These are phyloP conservation scores for Epizoanthus illoricatus DNA, from an alignment of 92 coral and sea anemone species.

Conservation along the genomic window DNA sequence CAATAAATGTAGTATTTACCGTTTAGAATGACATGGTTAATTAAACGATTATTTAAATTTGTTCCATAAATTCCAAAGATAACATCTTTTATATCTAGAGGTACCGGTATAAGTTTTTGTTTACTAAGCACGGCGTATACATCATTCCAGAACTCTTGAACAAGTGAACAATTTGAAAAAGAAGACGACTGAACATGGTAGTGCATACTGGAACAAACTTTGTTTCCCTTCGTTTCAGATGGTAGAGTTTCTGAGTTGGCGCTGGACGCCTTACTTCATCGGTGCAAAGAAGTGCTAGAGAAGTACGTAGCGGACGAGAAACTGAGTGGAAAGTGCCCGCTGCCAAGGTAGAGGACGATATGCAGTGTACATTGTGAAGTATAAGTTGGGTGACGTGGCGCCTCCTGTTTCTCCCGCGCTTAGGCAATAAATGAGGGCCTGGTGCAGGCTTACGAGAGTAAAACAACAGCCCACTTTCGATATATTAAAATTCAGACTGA, in stretches of 20 bases:
- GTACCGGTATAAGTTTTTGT: too few relatives aligned
- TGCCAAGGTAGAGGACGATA: constrained; percentile 72
- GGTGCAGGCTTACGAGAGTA: too few relatives aligned
- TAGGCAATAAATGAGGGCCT: not conserved
- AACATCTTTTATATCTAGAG: too few relatives aligned
- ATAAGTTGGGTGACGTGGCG: not conserved
- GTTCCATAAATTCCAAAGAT: too few relatives aligned
- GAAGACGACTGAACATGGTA: not conserved
- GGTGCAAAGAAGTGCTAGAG: constrained; percentile 90
- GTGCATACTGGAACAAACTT: too few relatives aligned
- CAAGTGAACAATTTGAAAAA: too few relatives aligned
- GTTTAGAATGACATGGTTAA: too few relatives aligned
- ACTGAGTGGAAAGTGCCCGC: constrained; percentile 96
- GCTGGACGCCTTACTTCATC: constrained; percentile 83
- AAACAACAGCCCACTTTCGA: too few relatives aligned
- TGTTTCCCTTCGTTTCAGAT: constrained; percentile 47
- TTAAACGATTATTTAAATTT: too few relatives aligned
- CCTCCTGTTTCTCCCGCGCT: not conserved
- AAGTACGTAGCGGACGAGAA: constrained; percentile 92
- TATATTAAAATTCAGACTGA: too few relatives aligned
- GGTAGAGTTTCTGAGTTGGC: constrained; percentile 95
- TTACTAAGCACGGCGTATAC: too few relatives aligned
- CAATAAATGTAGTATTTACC: not conserved
- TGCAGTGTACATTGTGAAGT: not conserved
- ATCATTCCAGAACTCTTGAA: too few relatives aligned